These are phyloP conservation scores for Ophioninae sp. DNA, from an alignment of 2,888 invertebrate species.

Conservation along the genomic window DNA sequence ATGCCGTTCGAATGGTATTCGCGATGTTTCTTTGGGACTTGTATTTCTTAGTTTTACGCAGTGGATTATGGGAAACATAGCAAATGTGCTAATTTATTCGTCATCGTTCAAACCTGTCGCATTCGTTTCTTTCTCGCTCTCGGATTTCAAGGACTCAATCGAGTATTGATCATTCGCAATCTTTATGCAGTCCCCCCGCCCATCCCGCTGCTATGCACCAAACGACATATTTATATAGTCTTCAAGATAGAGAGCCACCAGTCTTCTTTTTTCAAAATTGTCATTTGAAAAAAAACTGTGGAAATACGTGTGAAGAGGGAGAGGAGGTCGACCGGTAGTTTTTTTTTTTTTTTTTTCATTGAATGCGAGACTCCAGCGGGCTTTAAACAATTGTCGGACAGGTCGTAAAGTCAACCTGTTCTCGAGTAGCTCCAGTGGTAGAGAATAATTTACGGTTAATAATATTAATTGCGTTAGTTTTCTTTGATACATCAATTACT, in stretches of 20 bases:
- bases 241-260: slow-evolving; percentile 20
- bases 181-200: background rate
- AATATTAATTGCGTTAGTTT: no score
- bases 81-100: slow-evolving; percentile 55
- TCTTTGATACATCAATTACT: no score
- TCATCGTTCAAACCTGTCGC: slow-evolving; percentile 32
- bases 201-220: slow-evolving; percentile 35
- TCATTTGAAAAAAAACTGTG: slow-evolving; percentile 9
- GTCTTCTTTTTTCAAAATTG: slow-evolving; percentile 40
- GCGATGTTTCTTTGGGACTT: background rate
- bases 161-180: slow-evolving; percentile 37
- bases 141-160: background rate
- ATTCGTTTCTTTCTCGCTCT: background rate
- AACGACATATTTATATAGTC: slow-evolving; percentile 43
- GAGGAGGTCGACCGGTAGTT: slow-evolving; percentile 32
- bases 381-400: slow-evolving; percentile 15
- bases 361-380: background rate
- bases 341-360: slow-evolving; percentile 46
- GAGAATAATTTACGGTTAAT: background rate
- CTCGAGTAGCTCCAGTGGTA: background rate
- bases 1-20: no score
- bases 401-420: no score
- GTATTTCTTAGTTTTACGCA: slow-evolving; percentile 25
- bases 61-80: slow-evolving; percentile 16
- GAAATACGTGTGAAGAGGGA: slow-evolving; percentile 10